Conservation (phyloP, 2,888 invertebrate species). For the Patella pellucida region DNA sequence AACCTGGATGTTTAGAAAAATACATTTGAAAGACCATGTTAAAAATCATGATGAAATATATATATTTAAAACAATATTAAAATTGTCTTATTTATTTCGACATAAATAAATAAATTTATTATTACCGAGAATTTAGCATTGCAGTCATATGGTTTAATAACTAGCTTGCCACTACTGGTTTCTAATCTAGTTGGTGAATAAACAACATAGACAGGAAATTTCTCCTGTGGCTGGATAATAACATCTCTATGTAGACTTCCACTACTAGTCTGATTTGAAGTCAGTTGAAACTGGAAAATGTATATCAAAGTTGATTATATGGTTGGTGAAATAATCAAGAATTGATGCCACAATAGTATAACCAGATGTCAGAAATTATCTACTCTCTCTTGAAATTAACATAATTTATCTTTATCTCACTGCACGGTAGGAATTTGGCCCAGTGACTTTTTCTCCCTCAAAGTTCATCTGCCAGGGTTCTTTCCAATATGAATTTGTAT, state of each 20-base stretch:
- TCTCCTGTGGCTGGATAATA: conserved; percentile 39
- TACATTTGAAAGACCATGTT: too few species aligned
- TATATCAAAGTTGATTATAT: too few species aligned
- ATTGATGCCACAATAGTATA: too few species aligned
- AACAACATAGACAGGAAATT: conserved; percentile 42
- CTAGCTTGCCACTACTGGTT: conserved; percentile 41
- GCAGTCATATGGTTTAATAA: conserved; percentile 38
- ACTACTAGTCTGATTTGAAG: conserved; percentile 18
- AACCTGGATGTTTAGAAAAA: too few species aligned
- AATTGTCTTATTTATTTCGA: neutral
- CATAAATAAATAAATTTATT: neutral
- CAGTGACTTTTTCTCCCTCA: too few species aligned
- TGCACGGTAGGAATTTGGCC: too few species aligned
- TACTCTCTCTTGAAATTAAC: too few species aligned
- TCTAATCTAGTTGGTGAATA: conserved; percentile 42
- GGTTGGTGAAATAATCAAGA: too few species aligned
- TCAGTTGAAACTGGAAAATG: conserved; percentile 27
- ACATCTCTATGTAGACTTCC: conserved; percentile 26
- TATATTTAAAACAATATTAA: neutral
- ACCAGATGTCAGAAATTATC: too few species aligned
- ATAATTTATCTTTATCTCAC: too few species aligned
- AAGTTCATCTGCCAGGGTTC: too few species aligned
- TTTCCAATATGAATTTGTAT: too few species aligned
- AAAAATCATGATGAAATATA: neutral
- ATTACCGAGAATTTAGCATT: conserved; percentile 45